These are phyloP conservation scores for Tretioscincus oriximinensis DNA, from an alignment of 2,113 vertebrate genomes.

Conservation along the genomic window DNA sequence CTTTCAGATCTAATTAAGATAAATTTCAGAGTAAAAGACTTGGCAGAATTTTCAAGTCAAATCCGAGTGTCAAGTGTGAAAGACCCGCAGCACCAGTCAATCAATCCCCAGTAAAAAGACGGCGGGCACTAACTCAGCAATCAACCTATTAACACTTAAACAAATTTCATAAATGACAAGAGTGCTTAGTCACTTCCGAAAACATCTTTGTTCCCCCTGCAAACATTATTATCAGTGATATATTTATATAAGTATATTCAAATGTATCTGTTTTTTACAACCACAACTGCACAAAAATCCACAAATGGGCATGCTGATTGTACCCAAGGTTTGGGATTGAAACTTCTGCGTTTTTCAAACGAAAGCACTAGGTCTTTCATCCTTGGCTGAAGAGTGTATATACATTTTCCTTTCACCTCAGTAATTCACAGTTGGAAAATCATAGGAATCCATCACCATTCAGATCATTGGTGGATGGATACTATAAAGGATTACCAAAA, in stretches of 20 bases:
- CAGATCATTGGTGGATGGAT: background rate
- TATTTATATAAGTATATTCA: too few species aligned
- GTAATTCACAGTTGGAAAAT: background rate
- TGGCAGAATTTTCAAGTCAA: constrained; percentile 92
- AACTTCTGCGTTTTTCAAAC: constrained; percentile 1
- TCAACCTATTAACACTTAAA: constrained; percentile 97
- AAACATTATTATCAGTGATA: too few species aligned
- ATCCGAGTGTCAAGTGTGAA: constrained; percentile 91
- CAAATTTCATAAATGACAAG: constrained; percentile 93
- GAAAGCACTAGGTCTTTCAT: background rate
- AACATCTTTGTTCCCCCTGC: constrained; percentile 44
- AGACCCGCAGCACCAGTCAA: constrained; percentile 94
- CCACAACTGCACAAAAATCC: constrained; percentile 28
- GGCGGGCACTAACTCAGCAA: constrained; percentile 77
- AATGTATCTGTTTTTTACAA: background rate
- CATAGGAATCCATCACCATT: background rate
- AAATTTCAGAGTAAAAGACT: constrained; percentile 99
- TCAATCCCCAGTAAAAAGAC: constrained; percentile 90
- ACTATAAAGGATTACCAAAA: too few species aligned
- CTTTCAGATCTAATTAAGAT: constrained; percentile 99
- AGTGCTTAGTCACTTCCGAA: constrained; percentile 85
- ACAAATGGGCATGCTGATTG: constrained; percentile 34
- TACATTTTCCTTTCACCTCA: background rate
- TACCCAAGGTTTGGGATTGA: constrained; percentile 29
- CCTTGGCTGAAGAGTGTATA: background rate